Base-by-base conservation (phyloP, 2,113 vertebrate genomes). In the Tylochromis polylepis region DNA sequence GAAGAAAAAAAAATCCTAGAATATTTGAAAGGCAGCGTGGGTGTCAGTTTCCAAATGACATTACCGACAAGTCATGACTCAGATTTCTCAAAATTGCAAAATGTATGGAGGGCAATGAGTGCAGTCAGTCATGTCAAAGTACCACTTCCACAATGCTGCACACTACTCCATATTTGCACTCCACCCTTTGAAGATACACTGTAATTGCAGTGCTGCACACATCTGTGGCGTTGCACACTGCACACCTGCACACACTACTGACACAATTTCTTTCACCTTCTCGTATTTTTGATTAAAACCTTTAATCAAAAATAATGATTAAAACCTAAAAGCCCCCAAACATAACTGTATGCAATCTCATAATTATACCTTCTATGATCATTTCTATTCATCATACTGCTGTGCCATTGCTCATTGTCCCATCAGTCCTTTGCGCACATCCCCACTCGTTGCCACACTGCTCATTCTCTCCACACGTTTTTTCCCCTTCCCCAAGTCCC, bases 351-450 rank as follows among this genome's bases (percentile, higher is more conserved):
- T 62, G 43, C 11, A 77, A 20, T 22, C 16, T 29, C n/a, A 3
- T 62, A 36, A 34, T 62, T 84, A 83, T 77, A 16, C 70, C 58
- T 31, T 55, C 57, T 12, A 56, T 7, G 58, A 49, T 87, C 62
- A 41, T 79, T 58, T 60, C 16, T 22, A 14, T 60, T 83, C n/a
- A 49, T 57, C 34, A 8, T 78, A 18, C 34, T 56, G 27, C 65
- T 29, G 1, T 31, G 1, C 24, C 11, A 77, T 86, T 91, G 83
- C 81, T 92, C 91, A 91, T 62, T 2, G 36, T 88, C 87, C 72
- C 83, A 79, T 87, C 87, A 91, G 89, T 75, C 70, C n/a, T 84
- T 57, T 78, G 57, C 82, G 85, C 87, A 58, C 31, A 31, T 31
- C 78, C 81, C 34, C 34, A 12, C 12, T 46, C 18, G 62, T 41